Conservation (phyloP, 2,888 invertebrate genomes). For the Entomobrya multifasciata region DNA sequence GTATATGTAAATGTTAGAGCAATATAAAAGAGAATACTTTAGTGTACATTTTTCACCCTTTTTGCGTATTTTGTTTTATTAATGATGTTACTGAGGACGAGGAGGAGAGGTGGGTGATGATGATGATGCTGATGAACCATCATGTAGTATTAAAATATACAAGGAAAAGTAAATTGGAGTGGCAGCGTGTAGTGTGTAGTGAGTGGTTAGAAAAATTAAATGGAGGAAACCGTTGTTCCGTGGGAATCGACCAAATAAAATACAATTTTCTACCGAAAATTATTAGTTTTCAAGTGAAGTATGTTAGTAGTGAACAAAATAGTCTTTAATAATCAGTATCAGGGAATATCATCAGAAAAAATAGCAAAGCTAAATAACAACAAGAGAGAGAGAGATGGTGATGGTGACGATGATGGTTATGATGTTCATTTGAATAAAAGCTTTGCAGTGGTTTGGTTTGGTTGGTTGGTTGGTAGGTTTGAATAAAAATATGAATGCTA, state of each 20-base stretch:
- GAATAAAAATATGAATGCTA: neutral
- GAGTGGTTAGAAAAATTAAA: neutral
- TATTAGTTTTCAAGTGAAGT: neutral
- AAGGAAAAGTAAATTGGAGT: neutral
- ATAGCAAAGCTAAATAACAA: too few species aligned
- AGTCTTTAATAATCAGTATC: neutral
- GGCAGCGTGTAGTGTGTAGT: neutral
- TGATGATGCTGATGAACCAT: neutral
- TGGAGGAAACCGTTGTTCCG: slow-evolving; percentile 43
- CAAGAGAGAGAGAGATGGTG: too few species aligned
- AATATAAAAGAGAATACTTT: too few species aligned
- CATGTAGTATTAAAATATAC: neutral
- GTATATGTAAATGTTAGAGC: neutral
- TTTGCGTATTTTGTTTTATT: neutral
- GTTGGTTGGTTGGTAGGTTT: too few species aligned
- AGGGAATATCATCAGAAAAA: too few species aligned
- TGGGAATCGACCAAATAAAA: slow-evolving; percentile 56
- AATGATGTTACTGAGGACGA: neutral
- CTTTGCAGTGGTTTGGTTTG: neutral
- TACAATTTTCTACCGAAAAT: neutral
- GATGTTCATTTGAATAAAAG: neutral
- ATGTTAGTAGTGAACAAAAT: neutral
- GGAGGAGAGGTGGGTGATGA: neutral
- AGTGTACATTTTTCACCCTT: too few species aligned
- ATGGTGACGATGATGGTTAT: too few species aligned